phyloP scores from a whole-genome alignment of 2,888 invertebrate species.

The Dione juno region DNA sequence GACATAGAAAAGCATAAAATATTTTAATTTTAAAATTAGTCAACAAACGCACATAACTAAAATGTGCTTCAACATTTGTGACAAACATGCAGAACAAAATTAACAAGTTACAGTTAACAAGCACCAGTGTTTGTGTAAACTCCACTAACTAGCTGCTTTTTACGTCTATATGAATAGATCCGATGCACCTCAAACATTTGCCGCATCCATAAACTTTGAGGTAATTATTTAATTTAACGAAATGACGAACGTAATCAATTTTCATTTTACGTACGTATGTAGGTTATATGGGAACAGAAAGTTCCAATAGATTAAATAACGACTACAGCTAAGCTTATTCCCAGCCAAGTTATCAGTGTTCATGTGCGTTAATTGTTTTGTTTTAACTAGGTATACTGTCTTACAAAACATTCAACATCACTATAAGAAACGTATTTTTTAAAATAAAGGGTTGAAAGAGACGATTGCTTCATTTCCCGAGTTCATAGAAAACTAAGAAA shows the following conservation, averaged over 20 bases:
- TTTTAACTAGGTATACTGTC: slow-evolving; percentile 28
- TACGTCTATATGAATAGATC: slow-evolving; percentile 51
- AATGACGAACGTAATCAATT: slow-evolving; percentile 20
- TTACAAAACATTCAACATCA: slow-evolving; percentile 36
- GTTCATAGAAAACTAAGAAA: slow-evolving; percentile 11
- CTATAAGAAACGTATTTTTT: slow-evolving; percentile 20
- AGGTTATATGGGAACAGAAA: slow-evolving; percentile 1
- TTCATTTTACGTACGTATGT: slow-evolving; percentile 6
- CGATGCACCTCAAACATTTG: slow-evolving; percentile 43
- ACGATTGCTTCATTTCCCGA: neutral
- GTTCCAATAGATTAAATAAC: slow-evolving; percentile 9
- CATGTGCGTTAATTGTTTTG: slow-evolving; percentile 18
- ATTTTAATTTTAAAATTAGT: slow-evolving; percentile 25
- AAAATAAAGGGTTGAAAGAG: neutral
- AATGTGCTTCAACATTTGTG: slow-evolving; percentile 57
- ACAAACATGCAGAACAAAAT: slow-evolving; percentile 72
- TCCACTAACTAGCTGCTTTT: slow-evolving; percentile 74
- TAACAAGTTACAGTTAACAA: slow-evolving; percentile 80
- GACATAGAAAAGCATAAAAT: slow-evolving; percentile 2
- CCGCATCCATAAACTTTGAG: slow-evolving; percentile 47
- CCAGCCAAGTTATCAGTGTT: neutral
- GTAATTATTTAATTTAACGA: slow-evolving; percentile 45
- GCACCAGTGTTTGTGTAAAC: slow-evolving; percentile 73
- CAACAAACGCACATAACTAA: slow-evolving; percentile 30
- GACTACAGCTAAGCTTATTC: neutral